Conservation (phyloP, 2,113 vertebrate genomes). For the Arenaria interpres region DNA sequence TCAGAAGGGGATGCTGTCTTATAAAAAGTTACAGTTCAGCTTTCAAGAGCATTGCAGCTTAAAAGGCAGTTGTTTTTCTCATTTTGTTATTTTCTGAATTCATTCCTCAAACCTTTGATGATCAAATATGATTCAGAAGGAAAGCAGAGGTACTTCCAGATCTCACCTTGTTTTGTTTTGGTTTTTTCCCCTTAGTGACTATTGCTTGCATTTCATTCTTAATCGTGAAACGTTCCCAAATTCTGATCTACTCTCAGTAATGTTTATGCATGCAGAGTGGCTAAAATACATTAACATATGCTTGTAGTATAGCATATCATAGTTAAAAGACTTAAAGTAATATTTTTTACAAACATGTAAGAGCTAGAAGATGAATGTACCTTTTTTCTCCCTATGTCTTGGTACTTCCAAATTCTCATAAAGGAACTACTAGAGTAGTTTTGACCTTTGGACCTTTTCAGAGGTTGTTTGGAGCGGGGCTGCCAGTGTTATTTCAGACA, state of each 20-base stretch:
- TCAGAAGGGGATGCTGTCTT: neutral
- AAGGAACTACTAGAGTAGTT: neutral
- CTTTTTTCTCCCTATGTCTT: neutral
- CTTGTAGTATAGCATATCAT: neutral
- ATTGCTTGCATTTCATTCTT: neutral
- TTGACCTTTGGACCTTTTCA: neutral
- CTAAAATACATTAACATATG: neutral
- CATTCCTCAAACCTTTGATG: neutral
- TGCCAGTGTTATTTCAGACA: neutral
- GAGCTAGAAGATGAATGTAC: neutral
- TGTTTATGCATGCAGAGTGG: neutral
- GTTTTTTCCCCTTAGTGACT: neutral
- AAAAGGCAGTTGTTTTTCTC: neutral
- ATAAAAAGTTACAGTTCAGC: neutral
- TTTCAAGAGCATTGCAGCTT: neutral
- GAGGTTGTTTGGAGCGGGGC: neutral
- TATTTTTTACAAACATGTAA: neutral
- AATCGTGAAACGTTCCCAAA: accelerated
- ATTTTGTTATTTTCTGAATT: neutral
- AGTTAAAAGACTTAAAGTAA: neutral
- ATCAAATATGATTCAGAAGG: neutral
- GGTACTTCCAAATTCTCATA: neutral
- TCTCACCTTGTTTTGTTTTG: neutral
- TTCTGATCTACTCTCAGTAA: neutral
- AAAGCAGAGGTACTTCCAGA: neutral